phyloP scores from a whole-genome alignment of 2,888 invertebrate species.

The Oscheius sp. region DNA sequence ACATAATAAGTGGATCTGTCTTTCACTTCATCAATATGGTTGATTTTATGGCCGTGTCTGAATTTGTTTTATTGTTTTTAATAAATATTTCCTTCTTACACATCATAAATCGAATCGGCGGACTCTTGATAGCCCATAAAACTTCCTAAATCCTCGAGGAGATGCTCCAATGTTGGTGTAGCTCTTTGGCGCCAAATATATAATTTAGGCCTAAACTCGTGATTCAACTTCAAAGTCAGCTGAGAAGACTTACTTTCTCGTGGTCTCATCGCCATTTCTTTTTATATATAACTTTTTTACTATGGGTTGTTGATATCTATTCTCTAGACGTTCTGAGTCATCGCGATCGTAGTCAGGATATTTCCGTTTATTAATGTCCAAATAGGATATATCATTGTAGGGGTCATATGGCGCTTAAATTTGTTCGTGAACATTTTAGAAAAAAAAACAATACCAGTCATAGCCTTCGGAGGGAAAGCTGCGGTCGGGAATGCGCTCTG shows the following conservation, averaged over 20 bases:
- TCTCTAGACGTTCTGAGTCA: constrained; percentile 37
- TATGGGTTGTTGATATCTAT: constrained; percentile 43
- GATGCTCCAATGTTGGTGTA: constrained; percentile 45
- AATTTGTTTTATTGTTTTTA: not conserved
- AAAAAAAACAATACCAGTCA: not conserved
- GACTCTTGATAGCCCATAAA: constrained; percentile 51
- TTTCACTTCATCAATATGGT: constrained; percentile 48
- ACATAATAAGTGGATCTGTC: constrained; percentile 56
- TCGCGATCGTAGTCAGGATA: constrained; percentile 50
- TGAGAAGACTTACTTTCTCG: constrained; percentile 46
- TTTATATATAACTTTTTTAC: constrained; percentile 54
- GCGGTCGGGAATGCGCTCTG: not conserved
- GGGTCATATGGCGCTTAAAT: constrained; percentile 43
- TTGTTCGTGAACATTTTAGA: not conserved
- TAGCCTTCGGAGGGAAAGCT: not conserved
- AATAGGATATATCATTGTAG: constrained; percentile 57
- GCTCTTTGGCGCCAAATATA: constrained; percentile 60
- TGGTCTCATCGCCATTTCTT: constrained; percentile 48
- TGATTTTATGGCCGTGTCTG: constrained; percentile 53
- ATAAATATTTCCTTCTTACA: not conserved
- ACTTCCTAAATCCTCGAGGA: constrained; percentile 54
- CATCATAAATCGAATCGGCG: constrained; percentile 31
- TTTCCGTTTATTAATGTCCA: constrained; percentile 59
- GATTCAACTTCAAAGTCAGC: not conserved
- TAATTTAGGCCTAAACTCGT: constrained; percentile 52